Evolutionary conservation across 1,140 invertebrate genomes (phyloP).

Genomic region (Drosophila auraria): DNA sequence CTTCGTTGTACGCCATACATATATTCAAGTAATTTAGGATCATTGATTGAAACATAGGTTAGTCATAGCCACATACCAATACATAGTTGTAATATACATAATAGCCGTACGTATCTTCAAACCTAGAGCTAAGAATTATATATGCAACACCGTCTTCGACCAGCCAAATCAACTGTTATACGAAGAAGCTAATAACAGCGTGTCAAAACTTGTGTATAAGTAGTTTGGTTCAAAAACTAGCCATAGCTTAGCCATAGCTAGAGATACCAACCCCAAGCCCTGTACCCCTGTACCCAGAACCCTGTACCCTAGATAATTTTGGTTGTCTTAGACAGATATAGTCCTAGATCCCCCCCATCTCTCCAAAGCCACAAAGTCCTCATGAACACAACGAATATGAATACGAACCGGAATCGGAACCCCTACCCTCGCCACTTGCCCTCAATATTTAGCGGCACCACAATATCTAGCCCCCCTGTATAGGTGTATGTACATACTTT

Average conservation of each 20-base stretch:
- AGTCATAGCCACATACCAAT: slow-evolving; percentile 16
- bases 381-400: slow-evolving; percentile 36
- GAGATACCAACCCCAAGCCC: slow-evolving; percentile 5
- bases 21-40: slow-evolving; percentile 16
- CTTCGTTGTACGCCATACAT: slow-evolving; percentile 21
- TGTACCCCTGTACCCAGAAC: neutral
- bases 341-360: slow-evolving; percentile 16
- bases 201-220: slow-evolving; percentile 48
- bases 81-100: slow-evolving; percentile 26
- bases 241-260: slow-evolving; percentile 27
- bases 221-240: slow-evolving; percentile 66
- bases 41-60: slow-evolving; percentile 23
- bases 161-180: slow-evolving; percentile 37
- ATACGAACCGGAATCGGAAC: slow-evolving; percentile 23
- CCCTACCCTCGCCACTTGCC: slow-evolving; percentile 15
- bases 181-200: slow-evolving; percentile 5
- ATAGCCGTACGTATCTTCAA: slow-evolving; percentile 25
- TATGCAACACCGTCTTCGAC: slow-evolving; percentile 13
- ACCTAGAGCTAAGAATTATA: slow-evolving; percentile 20
- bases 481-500: slow-evolving; percentile 19
- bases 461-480: slow-evolving; percentile 13
- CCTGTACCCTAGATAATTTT: slow-evolving; percentile 18
- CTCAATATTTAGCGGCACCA: slow-evolving; percentile 56
- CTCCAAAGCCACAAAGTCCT: slow-evolving; percentile 25
- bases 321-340: slow-evolving; percentile 19